phyloP scores from a whole-genome alignment of 1,140 invertebrate genomes.

The Tetraneura akinire region DNA sequence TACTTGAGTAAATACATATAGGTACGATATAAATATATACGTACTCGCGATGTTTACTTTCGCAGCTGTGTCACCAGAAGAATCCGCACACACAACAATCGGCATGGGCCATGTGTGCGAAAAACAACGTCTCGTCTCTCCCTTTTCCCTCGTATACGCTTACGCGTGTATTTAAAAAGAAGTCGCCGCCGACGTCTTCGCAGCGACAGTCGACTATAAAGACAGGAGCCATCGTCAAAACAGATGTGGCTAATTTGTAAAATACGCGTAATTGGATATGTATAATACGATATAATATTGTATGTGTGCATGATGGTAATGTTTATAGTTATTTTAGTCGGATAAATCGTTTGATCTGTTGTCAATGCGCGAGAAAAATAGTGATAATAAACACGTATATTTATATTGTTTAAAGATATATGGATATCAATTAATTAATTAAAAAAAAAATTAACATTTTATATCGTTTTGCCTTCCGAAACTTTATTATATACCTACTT shows the following conservation, averaged over 20 bases:
- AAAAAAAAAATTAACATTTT: not conserved
- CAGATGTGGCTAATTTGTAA: constrained; percentile 6
- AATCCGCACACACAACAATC: not conserved
- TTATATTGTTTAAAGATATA: too few relatives aligned
- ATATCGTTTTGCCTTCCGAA: not conserved
- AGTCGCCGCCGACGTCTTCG: not conserved
- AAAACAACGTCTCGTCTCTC: constrained; percentile 3
- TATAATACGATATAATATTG: not conserved
- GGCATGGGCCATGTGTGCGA: constrained; percentile 13
- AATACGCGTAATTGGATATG: not conserved
- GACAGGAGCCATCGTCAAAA: not conserved
- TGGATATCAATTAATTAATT: not conserved
- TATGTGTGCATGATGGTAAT: not conserved
- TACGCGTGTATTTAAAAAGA: not conserved
- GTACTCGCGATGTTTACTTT: not conserved
- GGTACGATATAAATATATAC: not conserved
- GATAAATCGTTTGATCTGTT: too few relatives aligned
- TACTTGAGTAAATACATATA: too few relatives aligned
- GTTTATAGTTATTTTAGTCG: not conserved
- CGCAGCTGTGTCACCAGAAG: not conserved
- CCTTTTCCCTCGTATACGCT: not conserved
- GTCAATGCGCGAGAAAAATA: too few relatives aligned
- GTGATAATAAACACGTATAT: too few relatives aligned
- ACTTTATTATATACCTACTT: not conserved
- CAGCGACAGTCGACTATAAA: not conserved